These are phyloP conservation scores for Coelopa frigida DNA, from an alignment of 1,140 invertebrate genomes.

Conservation along the genomic window DNA sequence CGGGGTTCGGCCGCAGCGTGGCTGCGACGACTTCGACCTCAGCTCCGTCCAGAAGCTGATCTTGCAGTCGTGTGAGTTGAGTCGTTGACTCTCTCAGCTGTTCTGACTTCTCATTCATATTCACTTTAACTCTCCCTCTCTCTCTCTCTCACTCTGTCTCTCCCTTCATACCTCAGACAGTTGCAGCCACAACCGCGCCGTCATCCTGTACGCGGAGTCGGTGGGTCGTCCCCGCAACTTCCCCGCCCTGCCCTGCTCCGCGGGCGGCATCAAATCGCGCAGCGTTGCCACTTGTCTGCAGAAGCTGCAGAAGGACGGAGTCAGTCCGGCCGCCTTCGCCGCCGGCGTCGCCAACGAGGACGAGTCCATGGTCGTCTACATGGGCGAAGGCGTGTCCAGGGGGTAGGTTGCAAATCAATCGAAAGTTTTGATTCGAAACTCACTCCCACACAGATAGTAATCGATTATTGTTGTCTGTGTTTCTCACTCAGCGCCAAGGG, in stretches of 20 bases:
- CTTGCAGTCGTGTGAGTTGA: constrained; percentile 30
- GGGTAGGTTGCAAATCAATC: constrained; percentile 18
- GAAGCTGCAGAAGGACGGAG: neutral
- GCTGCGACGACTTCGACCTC: constrained; percentile 48
- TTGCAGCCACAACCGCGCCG: constrained; percentile 40
- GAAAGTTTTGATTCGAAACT: neutral
- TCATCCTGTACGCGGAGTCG: constrained; percentile 34
- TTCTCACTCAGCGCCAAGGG: constrained; percentile 23
- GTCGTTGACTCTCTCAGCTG: neutral
- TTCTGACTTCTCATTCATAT: neutral
- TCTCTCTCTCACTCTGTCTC: neutral
- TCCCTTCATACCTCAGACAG: too few species aligned
- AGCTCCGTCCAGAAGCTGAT: constrained; percentile 32
- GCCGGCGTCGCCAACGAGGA: constrained; percentile 6
- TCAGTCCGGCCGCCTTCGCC: constrained; percentile 6
- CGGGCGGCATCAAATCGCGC: constrained; percentile 17
- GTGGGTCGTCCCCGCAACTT: constrained; percentile 28
- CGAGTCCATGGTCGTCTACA: constrained; percentile 21
- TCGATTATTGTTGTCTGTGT: neutral
- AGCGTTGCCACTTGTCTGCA: constrained; percentile 13
- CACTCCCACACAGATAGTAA: too few species aligned
- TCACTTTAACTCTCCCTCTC: neutral
- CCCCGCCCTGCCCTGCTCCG: constrained; percentile 24
- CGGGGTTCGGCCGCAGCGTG: constrained; percentile 54
- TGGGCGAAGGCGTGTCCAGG: constrained; percentile 31